These are phyloP conservation scores for Trichosurus vulpecula DNA, from an alignment of 2,797 vertebrate species.

Conservation along the genomic window DNA sequence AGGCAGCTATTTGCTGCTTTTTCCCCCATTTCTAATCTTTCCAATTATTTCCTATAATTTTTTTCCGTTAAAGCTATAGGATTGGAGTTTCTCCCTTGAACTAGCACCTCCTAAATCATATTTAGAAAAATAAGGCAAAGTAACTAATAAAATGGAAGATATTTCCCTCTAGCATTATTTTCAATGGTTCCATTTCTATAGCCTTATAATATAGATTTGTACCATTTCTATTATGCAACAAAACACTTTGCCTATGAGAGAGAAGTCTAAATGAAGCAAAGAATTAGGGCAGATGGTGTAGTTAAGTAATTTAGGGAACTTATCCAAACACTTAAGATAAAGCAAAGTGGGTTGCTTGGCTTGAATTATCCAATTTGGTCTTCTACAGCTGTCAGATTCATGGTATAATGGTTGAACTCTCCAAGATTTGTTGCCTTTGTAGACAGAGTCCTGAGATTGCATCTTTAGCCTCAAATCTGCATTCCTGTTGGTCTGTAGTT, in stretches of 20 bases:
- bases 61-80: not conserved
- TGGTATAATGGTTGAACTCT: not conserved
- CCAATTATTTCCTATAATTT: not conserved
- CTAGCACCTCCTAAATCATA: not conserved
- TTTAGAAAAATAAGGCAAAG: not conserved
- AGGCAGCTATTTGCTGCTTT: not conserved
- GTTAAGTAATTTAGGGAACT: constrained; percentile 31
- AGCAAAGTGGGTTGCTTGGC: not conserved
- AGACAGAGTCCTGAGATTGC: not conserved
- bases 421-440: not conserved
- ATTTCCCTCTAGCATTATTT: not conserved
- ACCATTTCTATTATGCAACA: constrained; percentile 7
- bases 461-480: constrained; percentile 19
- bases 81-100: not conserved
- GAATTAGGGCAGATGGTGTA: constrained; percentile 17
- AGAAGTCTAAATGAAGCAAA: constrained; percentile 22
- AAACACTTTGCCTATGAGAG: constrained; percentile 7
- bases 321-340: not conserved
- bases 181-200: not conserved
- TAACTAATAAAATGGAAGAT: not conserved
- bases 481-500: not conserved
- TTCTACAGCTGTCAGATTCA: not conserved
- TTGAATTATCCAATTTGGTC: not conserved
- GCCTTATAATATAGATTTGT: not conserved
- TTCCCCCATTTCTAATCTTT: not conserved